Base-by-base conservation (phyloP, 2,888 invertebrate genomes). In the Ametastegia equiseti region DNA sequence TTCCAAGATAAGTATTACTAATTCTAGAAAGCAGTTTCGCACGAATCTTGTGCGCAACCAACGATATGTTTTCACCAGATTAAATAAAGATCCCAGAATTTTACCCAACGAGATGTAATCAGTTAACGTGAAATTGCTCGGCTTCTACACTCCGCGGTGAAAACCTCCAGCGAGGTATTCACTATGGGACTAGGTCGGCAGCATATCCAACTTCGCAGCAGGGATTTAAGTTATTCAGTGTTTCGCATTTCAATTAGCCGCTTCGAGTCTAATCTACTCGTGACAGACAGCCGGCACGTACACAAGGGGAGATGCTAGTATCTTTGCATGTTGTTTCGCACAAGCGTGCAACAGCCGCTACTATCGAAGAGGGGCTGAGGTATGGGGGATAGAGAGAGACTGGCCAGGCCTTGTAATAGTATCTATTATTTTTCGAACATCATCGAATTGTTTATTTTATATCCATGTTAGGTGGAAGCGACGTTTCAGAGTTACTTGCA, bases 261-360 rank as follows among this genome's bases (percentile, higher is more conserved):
- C 27, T 71, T 71, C 15, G 23, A 71, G 19, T 71, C 47, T 42
- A 71, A 71, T 47, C 47, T 71, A 71, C 45, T 67, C 45, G 45
- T 42, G 71, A 45, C 42, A 45, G 71, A 67, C 36, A 67, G 27
- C 30, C 19, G 4, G 33, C 33, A 36, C 19, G 7, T 75, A 50
- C 75, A 54, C 19, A 30, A 7, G 47, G 42, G 45, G 71, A 42
- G n/a, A 36, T 33, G 50, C 54, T 75, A 19, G 19, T 75, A 54
- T 54, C 54, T 50, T 23, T 23, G 19, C 33, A 54, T 36, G 33
- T 75, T 54, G 75, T 33, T 33, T 33, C 36, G 54, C 75, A 11
- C 30, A 19, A 42, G 27, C n/a, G 71, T 27, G 15, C 67, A n/a
- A 39, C 39, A 67, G 67, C 45, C 11, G 13, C 23, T 47, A 47